These are phyloP conservation scores for Coracopsis vasa DNA, from an alignment of 2,113 vertebrate species.

Conservation along the genomic window DNA sequence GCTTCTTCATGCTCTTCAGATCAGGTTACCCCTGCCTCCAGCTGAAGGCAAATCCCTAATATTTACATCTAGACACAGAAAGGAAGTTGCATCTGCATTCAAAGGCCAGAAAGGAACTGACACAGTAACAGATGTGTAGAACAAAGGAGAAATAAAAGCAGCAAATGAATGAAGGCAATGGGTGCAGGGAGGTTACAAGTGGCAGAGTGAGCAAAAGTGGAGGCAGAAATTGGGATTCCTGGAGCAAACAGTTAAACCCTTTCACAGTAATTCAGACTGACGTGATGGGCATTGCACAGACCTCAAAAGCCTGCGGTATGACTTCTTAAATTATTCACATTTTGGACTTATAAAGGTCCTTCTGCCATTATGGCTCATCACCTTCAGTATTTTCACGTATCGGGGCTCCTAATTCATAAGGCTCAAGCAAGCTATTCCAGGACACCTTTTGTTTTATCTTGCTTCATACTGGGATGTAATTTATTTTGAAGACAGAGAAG, in stretches of 20 bases:
- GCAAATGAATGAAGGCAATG: not conserved
- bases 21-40: not conserved
- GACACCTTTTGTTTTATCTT: not conserved
- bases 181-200: not conserved
- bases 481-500: not conserved
- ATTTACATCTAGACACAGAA: not conserved
- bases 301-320: not conserved
- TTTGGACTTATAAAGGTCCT: not conserved
- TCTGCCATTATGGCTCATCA: not conserved
- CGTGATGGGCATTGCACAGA: not conserved
- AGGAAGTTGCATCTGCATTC: slow-evolving; percentile 1
- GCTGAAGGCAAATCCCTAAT: not conserved
- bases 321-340: not conserved
- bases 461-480: not conserved
- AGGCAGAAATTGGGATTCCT: not conserved
- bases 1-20: not conserved
- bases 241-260: not conserved
- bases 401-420: rapidly evolving
- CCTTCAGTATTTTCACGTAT: not conserved
- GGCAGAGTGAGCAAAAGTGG: not conserved
- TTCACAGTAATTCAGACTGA: not conserved
- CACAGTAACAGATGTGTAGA: not conserved
- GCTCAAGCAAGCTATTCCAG: not conserved
- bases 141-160: not conserved
- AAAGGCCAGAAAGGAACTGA: not conserved